A percentile compares a stretch with the other conserved stretches of the same genome.
These are phyloP conservation scores for Psettodes erumei DNA, from an alignment of 2,113 vertebrate genomes.

Conservation along the genomic window DNA sequence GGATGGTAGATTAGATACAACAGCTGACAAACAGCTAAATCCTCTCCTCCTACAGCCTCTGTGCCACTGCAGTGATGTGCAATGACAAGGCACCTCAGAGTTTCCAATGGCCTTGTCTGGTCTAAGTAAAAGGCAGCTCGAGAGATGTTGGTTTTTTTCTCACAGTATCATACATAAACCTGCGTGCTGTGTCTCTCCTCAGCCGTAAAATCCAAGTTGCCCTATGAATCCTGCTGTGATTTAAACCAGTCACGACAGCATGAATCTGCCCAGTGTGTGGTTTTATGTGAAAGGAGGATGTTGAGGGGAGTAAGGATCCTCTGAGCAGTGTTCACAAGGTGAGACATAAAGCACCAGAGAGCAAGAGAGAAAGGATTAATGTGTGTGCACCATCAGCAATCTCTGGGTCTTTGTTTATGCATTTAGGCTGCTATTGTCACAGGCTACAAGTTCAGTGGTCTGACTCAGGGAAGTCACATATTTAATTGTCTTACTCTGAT, in stretches of 20 bases:
- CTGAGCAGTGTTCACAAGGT: conserved; percentile 12
- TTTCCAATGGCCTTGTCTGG: conserved; percentile 33
- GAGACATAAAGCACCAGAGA: conserved; percentile 4
- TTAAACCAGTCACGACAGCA: conserved; percentile 47
- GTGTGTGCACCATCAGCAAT: background rate
- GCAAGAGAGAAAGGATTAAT: background rate
- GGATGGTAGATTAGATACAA: conserved; percentile 66
- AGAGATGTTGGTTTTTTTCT: conserved; percentile 5
- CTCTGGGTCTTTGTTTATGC: background rate
- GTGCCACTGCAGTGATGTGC: conserved; percentile 45
- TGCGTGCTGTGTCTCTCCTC: conserved; percentile 1
- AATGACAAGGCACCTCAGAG: conserved; percentile 10
- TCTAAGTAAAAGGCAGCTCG: background rate
- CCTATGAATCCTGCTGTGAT: conserved; percentile 36
- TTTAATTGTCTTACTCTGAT: conserved; percentile 89
- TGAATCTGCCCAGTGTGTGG: conserved; percentile 42
- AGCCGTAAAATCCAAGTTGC: conserved; percentile 29
- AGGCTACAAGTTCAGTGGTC: conserved; percentile 8
- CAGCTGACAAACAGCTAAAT: conserved; percentile 74
- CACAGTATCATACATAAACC: conserved; percentile 21
- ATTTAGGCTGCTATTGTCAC: conserved; percentile 4
- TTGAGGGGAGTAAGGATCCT: background rate
- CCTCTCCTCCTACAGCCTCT: conserved; percentile 45
- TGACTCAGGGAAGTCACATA: background rate
- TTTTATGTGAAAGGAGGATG: conserved; percentile 17